Conservation (phyloP, 1,140 invertebrate species). For the Pseudobourletiella spinata region DNA sequence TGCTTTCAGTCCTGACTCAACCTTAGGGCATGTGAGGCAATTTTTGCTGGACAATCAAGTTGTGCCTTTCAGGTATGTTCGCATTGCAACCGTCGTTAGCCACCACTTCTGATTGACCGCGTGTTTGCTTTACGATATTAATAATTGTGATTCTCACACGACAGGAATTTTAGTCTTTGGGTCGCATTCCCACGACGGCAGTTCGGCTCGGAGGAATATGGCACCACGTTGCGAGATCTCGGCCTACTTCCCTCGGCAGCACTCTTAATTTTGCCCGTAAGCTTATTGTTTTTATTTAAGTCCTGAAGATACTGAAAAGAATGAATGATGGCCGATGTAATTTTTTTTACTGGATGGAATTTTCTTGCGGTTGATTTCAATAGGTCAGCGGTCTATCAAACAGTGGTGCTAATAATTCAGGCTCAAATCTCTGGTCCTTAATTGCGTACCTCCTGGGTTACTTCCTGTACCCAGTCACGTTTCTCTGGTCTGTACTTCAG, state of each 20-base stretch:
- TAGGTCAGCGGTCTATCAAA: neutral
- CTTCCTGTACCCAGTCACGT: constrained; percentile 20
- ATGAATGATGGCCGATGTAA: neutral
- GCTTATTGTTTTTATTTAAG: constrained; percentile 19
- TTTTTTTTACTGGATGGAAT: neutral
- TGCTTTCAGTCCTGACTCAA: constrained; percentile 51
- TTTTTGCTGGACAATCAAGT: constrained; percentile 50
- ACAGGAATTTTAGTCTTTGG: constrained; percentile 56
- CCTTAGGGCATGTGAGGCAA: constrained; percentile 48
- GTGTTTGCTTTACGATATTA: too few species aligned
- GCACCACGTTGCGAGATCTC: constrained; percentile 54
- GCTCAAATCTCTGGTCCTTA: constrained; percentile 10
- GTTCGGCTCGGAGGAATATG: constrained; percentile 54
- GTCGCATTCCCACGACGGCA: constrained; percentile 69
- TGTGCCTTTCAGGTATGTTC: constrained; percentile 40
- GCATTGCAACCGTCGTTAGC: neutral
- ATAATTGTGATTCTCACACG: too few species aligned
- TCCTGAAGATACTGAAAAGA: neutral
- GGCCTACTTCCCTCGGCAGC: constrained; percentile 69
- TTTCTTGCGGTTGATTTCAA: neutral
- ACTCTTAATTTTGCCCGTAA: constrained; percentile 61
- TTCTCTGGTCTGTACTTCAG: constrained; percentile 12
- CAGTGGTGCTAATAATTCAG: neutral
- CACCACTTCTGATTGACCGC: too few species aligned
- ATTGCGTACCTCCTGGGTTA: constrained; percentile 16